Percentiles rank a stretch among this genome's conserved stretches.
These are phyloP conservation scores for Parazoanthus atlanticus DNA, from an alignment of 92 coral and sea anemone species.

Conservation along the genomic window DNA sequence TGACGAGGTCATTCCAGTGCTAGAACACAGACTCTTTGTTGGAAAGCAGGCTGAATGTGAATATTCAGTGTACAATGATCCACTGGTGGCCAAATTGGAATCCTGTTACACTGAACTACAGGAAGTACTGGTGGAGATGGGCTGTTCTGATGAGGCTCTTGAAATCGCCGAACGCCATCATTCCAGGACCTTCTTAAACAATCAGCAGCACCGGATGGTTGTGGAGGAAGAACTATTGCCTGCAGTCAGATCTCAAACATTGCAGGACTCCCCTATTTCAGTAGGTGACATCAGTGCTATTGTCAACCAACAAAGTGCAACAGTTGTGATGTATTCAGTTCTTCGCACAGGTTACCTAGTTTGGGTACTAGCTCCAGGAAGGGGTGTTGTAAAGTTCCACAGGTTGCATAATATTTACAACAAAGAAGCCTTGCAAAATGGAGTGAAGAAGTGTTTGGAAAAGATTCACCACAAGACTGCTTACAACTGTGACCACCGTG, in stretches of 20 bases:
- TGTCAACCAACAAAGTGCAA: constrained; percentile 56
- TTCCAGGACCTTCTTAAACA: constrained; percentile 68
- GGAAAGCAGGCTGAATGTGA: constrained; percentile 42
- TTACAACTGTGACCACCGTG: constrained; percentile 78
- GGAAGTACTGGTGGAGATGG: constrained; percentile 75
- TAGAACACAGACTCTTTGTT: constrained; percentile 69
- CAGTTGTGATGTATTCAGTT: constrained; percentile 63
- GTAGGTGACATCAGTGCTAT: constrained; percentile 57
- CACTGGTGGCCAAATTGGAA: constrained; percentile 55
- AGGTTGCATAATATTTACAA: constrained; percentile 64
- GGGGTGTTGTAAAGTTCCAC: constrained; percentile 71
- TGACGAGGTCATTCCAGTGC: constrained; percentile 71
- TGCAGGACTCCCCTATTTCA: constrained; percentile 57
- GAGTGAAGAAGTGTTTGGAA: constrained; percentile 65
- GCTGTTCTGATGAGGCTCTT: constrained; percentile 63
- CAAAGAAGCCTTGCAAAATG: constrained; percentile 54
- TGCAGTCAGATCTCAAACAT: background rate
- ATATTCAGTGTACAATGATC: constrained; percentile 52
- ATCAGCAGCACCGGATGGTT: constrained; percentile 52
- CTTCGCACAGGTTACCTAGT: constrained; percentile 65
- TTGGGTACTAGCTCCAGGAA: constrained; percentile 78
- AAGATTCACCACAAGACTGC: constrained; percentile 53
- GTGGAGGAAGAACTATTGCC: constrained; percentile 33
- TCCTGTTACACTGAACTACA: constrained; percentile 76
- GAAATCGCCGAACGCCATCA: constrained; percentile 80